Conservation (phyloP, 2,888 invertebrate species). For the Marronus borbonicus region DNA sequence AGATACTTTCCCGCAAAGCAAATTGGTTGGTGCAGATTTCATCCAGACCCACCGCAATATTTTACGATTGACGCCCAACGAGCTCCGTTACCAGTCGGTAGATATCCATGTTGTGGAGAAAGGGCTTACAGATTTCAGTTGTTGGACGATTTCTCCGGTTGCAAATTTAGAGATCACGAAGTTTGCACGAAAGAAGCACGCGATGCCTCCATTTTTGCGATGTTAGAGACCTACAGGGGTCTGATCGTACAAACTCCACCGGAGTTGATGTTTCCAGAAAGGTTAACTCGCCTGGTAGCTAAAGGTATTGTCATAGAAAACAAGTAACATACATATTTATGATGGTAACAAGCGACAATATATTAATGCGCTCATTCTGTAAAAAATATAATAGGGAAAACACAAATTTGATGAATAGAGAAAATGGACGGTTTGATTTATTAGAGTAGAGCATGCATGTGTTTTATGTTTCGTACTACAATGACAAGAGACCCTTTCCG, state of each 20-base stretch:
- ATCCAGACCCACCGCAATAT: slow-evolving; percentile 85
- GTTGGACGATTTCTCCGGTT: slow-evolving; percentile 77
- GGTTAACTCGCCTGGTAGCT: slow-evolving; percentile 78
- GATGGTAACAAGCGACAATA: too few species aligned
- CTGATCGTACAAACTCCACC: slow-evolving; percentile 78
- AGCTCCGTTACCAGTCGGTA: slow-evolving; percentile 80
- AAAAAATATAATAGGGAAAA: too few species aligned
- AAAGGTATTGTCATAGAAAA: slow-evolving; percentile 69
- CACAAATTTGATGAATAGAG: too few species aligned
- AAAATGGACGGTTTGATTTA: too few species aligned
- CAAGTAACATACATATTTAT: too few species aligned
- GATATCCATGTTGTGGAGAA: slow-evolving; percentile 90
- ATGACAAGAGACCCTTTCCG: too few species aligned
- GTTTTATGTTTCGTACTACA: too few species aligned
- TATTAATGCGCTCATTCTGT: too few species aligned
- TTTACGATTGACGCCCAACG: slow-evolving; percentile 79
- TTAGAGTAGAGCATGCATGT: too few species aligned
- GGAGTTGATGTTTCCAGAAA: slow-evolving; percentile 79
- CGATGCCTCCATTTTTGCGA: slow-evolving; percentile 78
- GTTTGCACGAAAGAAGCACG: slow-evolving; percentile 77
- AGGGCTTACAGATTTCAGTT: slow-evolving; percentile 87
- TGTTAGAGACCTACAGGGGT: slow-evolving; percentile 75
- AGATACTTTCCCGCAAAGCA: slow-evolving; percentile 83
- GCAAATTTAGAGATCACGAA: slow-evolving; percentile 82
- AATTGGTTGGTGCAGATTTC: slow-evolving; percentile 87